Conservation (phyloP, 92 coral and sea anemone genomes). For the Isaurus tuberculatus region DNA sequence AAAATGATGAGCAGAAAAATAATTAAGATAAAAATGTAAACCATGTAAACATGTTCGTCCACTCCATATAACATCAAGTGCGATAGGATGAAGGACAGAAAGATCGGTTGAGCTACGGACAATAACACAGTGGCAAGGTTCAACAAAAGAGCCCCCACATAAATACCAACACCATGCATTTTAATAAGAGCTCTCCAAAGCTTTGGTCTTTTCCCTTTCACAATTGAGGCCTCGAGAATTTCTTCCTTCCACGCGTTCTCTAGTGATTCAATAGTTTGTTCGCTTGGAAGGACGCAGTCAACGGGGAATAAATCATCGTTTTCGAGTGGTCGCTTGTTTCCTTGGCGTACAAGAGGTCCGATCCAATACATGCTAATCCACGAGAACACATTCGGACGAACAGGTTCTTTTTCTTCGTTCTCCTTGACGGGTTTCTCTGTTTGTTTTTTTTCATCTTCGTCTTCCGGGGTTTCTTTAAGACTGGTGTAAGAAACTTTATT, state of each 20-base stretch:
- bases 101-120: constrained; percentile 3
- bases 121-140: neutral
- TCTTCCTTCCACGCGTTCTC: constrained; percentile 8
- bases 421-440: neutral
- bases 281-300: constrained; percentile 21
- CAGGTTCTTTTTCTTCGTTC: neutral
- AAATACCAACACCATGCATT: neutral
- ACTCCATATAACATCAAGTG: constrained; percentile 22
- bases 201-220: neutral
- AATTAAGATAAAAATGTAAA: neutral
- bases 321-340: neutral
- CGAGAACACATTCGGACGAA: neutral
- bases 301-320: neutral
- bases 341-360: neutral
- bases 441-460: neutral
- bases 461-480: neutral
- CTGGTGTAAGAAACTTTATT: neutral
- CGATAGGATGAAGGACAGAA: constrained; percentile 23
- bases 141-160: neutral
- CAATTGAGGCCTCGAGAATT: neutral
- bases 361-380: constrained; percentile 12
- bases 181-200: constrained; percentile 8
- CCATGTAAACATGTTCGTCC: constrained; percentile 15
- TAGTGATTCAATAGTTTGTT: neutral
- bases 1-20: constrained; percentile 12